phyloP scores from a whole-genome alignment of 2,888 invertebrate genomes.

The Esperia sulphurella region DNA sequence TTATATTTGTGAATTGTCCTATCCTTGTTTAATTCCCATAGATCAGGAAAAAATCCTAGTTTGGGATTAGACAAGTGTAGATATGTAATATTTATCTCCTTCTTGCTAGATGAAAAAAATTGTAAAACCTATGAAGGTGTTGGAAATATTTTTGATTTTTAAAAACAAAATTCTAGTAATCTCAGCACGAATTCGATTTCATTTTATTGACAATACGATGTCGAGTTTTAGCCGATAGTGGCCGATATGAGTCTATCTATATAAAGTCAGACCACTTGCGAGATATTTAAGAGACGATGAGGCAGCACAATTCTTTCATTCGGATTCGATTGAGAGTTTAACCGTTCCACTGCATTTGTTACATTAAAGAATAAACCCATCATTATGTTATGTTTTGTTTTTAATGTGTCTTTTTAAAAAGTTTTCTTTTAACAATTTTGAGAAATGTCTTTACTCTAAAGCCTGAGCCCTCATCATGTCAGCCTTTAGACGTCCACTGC shows the following conservation, averaged over 20 bases:
- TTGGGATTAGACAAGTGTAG: no score
- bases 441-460: no score
- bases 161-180: not conserved
- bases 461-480: no score
- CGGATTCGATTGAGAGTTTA: constrained; percentile 40
- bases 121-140: not conserved
- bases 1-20: no score
- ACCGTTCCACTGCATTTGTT: constrained; percentile 36
- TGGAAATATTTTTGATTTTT: not conserved
- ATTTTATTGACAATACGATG: constrained; percentile 41
- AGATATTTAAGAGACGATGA: constrained; percentile 59
- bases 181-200: constrained; percentile 44
- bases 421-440: not conserved
- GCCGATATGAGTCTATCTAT: constrained; percentile 40
- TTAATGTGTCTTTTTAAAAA: constrained; percentile 35
- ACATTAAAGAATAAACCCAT: constrained; percentile 39
- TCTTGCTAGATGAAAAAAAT: no score
- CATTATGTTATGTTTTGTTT: constrained; percentile 47
- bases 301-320: constrained; percentile 53
- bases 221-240: constrained; percentile 37
- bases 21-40: no score
- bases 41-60: no score
- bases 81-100: no score
- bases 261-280: constrained; percentile 46
- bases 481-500: no score